phyloP scores from a whole-genome alignment of 2,113 vertebrate species.

The Morone saxatilis region DNA sequence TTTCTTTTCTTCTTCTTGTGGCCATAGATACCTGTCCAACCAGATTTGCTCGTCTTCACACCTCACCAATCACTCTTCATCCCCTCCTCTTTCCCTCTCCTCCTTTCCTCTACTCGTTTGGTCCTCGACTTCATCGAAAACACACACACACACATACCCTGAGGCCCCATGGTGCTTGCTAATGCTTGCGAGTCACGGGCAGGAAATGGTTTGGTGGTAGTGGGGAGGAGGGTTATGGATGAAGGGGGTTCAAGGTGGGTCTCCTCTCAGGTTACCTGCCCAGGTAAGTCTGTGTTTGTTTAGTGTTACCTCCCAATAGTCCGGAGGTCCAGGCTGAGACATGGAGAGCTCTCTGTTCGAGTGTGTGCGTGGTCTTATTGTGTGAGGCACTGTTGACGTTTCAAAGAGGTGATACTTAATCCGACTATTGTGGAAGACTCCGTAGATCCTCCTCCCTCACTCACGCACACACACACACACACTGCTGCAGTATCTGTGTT shows the following conservation, averaged over 20 bases:
- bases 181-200: conserved; percentile 64
- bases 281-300: conserved; percentile 87
- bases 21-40: conserved; percentile 68
- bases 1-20: conserved; percentile 25
- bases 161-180: conserved; percentile 35
- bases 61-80: conserved; percentile 81
- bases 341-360: conserved; percentile 49
- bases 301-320: conserved; percentile 76
- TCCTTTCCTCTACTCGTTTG: conserved; percentile 41
- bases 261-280: conserved; percentile 83
- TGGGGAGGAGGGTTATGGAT: not conserved
- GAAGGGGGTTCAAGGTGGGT: conserved; percentile 57
- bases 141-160: conserved; percentile 57
- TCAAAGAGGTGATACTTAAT: conserved; percentile 77
- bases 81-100: conserved; percentile 30
- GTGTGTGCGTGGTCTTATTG: conserved; percentile 40
- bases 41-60: conserved; percentile 76
- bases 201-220: conserved; percentile 68
- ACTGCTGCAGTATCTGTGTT: conserved; percentile 13
- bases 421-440: conserved; percentile 60
- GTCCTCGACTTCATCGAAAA: conserved; percentile 66
- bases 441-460: not conserved
- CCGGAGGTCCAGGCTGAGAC: conserved; percentile 77
- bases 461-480: conserved; percentile 33
- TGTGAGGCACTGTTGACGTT: conserved; percentile 67